Percentiles rank a stretch among this genome's conserved stretches.
Evolutionary conservation across 23 tunicate genomes (phyloP).

Genomic region (Phallusia fumigata): DNA sequence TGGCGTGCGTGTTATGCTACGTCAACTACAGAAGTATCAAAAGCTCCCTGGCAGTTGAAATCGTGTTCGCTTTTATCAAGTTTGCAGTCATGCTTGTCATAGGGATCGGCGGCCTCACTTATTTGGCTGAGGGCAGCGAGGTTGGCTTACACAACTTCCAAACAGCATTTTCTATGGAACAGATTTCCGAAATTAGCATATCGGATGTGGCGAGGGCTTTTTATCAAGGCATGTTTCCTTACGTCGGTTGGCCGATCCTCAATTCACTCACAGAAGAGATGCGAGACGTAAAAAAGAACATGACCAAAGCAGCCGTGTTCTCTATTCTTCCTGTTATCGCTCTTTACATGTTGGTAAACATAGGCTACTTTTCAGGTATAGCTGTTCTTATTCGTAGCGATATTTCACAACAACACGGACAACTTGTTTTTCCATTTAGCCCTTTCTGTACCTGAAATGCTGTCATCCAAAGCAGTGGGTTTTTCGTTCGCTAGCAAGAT

Average conservation of each 20-base stretch:
- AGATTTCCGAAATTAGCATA: not conserved
- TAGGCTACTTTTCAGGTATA: slow-evolving; percentile 68
- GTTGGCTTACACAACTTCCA: slow-evolving; percentile 38
- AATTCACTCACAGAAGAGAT: slow-evolving; percentile 44
- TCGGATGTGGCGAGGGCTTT: slow-evolving; percentile 18
- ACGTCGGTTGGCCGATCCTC: slow-evolving; percentile 35
- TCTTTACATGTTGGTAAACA: slow-evolving; percentile 49
- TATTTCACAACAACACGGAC: too few species aligned
- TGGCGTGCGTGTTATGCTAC: slow-evolving; percentile 1
- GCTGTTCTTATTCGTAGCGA: too few species aligned
- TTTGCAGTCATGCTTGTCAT: slow-evolving; percentile 35
- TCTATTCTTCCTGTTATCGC: slow-evolving; percentile 31
- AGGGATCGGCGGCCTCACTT: slow-evolving; percentile 29
- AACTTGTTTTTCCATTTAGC: slow-evolving; percentile 37
- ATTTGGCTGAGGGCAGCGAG: slow-evolving; percentile 30
- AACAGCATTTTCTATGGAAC: slow-evolving; percentile 36
- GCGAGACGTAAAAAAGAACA: slow-evolving; percentile 29
- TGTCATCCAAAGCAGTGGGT: slow-evolving; percentile 63
- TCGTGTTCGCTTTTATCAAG: slow-evolving; percentile 38
- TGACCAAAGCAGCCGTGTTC: slow-evolving; percentile 24
- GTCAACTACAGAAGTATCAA: slow-evolving; percentile 49
- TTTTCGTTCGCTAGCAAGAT: slow-evolving; percentile 35
- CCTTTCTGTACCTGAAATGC: slow-evolving; percentile 40
- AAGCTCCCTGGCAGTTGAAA: slow-evolving; percentile 33
- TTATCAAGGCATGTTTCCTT: slow-evolving; percentile 54